These are phyloP conservation scores for Etheostoma perlongum DNA, from an alignment of 2,797 vertebrate species.

Conservation along the genomic window DNA sequence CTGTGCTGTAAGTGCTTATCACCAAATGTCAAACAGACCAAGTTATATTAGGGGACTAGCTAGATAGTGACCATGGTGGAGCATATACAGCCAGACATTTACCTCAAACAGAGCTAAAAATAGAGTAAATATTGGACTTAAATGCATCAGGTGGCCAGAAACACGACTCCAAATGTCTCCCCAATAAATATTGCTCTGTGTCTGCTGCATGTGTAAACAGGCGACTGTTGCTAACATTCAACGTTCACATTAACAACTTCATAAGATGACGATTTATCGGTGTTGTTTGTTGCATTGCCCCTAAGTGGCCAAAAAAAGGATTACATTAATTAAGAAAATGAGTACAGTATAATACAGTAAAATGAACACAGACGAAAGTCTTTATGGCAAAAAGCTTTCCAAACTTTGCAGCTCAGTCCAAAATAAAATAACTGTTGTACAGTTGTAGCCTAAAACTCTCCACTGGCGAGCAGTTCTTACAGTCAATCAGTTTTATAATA, in stretches of 20 bases:
- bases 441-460: not conserved
- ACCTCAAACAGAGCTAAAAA: not conserved
- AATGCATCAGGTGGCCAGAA: not conserved
- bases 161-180: not conserved
- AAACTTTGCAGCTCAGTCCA: not conserved
- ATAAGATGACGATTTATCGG: not conserved
- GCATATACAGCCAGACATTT: not conserved
- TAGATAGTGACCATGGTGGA: not conserved
- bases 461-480: not conserved
- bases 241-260: not conserved
- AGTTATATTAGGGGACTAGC: not conserved
- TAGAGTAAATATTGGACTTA: not conserved
- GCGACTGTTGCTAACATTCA: not conserved
- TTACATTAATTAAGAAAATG: not conserved
- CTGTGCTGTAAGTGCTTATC: not conserved
- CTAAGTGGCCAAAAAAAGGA: not conserved
- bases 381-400: too few species aligned
- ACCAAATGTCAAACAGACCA: not conserved
- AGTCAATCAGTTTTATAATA: conserved; percentile 2
- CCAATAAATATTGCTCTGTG: not conserved
- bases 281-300: not conserved
- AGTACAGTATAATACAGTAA: not conserved
- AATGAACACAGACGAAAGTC: not conserved
- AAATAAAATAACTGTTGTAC: not conserved
- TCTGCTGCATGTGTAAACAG: not conserved